These are phyloP conservation scores for Hermodice carunculata DNA, from an alignment of 2,888 invertebrate genomes.

Conservation along the genomic window DNA sequence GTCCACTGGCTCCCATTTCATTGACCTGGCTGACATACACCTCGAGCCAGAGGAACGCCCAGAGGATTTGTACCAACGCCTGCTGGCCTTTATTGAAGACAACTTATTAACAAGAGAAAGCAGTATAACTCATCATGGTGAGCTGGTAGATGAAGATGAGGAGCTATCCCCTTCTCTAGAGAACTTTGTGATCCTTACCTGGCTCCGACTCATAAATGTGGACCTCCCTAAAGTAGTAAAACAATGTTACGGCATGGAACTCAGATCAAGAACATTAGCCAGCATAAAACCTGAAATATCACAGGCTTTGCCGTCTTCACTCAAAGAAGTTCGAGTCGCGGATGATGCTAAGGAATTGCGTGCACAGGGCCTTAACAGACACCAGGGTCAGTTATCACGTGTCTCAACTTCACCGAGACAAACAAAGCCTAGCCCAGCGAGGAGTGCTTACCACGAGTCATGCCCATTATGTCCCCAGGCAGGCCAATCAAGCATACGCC, in stretches of 20 bases:
- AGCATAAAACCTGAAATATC: no score
- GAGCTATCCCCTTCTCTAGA: slow-evolving; percentile 38
- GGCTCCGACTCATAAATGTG: slow-evolving; percentile 36
- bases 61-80: slow-evolving; percentile 40
- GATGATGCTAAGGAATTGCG: no score
- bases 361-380: no score
- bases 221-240: slow-evolving; percentile 35
- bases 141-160: slow-evolving; percentile 23
- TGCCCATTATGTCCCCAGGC: slow-evolving; percentile 38
- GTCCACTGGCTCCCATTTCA: slow-evolving; percentile 23
- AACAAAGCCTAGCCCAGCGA: no score
- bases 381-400: no score
- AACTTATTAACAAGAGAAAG: slow-evolving; percentile 29
- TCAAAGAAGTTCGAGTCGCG: no score
- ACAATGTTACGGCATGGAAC: slow-evolving; percentile 31
- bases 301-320: neutral
- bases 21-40: slow-evolving; percentile 19
- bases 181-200: slow-evolving; percentile 34
- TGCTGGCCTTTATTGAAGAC: slow-evolving; percentile 41
- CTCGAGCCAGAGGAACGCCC: slow-evolving; percentile 32
- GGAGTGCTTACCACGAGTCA: no score
- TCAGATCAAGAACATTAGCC: neutral
- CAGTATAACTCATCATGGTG: slow-evolving; percentile 35
- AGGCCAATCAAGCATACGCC: neutral
- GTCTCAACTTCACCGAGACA: no score